Evolutionary conservation across 1,140 invertebrate genomes (phyloP), one percentile per base, ranked within the genome.

Genomic region (Drosophila pallidifrons): DNA sequence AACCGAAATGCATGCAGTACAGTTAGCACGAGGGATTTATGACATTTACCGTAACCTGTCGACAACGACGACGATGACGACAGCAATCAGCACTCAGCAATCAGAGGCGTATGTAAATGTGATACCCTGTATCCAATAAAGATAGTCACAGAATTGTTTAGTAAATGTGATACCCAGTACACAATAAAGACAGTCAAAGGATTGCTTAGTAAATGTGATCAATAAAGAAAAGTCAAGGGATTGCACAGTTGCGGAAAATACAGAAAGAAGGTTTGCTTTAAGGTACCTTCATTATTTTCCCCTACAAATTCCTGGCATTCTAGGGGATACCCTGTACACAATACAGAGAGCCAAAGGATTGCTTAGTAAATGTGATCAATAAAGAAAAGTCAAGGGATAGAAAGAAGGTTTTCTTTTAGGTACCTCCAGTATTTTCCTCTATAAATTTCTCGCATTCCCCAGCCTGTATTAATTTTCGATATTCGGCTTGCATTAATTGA

Each of bases 21-120:
- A 81, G 81, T 78, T 86, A 83, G 70, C 38, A 45, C 54, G 32
- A 47, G 32, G 51, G 73, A 83, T 77, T 83, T 83, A 67, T 55
- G 46, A 67, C 70, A 73, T 70, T 59, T 63, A 49, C 67, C 58
- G 59, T 52, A 61, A 64, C 38, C 41, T 43, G 41, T 13, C 30
- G 32, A n/a, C 35, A 3, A 10, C 35, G 8, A 38, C 35, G 3
- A 8, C 10, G 35, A 30, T 5, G 20, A 47, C 46, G 15, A 52
- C 47, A 45, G 10, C 20, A 41, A 43, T 43, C 41, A 43, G 41
- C 41, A 43, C 41, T 8, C 32, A 11, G 20, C 47, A 60, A 54
- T 32, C 75, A 45, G 75, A 72, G 46, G 20, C 65, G 47, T 51
- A 68, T 68, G 49, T 15, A 28, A 52, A 64, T 64, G 32, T 15